Conservation (phyloP, 2,888 invertebrate genomes). For the Cyclophora punctaria region DNA sequence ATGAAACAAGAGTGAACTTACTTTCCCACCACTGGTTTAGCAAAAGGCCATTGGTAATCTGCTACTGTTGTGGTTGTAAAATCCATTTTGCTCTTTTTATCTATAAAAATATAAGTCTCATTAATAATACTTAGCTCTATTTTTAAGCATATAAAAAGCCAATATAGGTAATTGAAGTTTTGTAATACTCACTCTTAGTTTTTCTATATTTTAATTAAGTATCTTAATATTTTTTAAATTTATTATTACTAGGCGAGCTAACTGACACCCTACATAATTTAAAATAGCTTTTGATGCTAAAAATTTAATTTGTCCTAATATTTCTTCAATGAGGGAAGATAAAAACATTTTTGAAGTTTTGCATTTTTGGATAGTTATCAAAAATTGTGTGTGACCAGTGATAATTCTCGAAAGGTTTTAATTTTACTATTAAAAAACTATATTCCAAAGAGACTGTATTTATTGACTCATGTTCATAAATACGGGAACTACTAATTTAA, state of each 20-base stretch:
- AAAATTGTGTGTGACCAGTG: too few species aligned
- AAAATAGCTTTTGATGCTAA: slow-evolving; percentile 62
- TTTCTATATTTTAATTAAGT: slow-evolving; percentile 33
- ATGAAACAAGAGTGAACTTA: slow-evolving; percentile 26
- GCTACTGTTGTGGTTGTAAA: slow-evolving; percentile 64
- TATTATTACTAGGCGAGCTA: slow-evolving; percentile 58
- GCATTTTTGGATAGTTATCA: slow-evolving; percentile 21
- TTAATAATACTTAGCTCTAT: too few species aligned
- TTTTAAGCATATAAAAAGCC: too few species aligned
- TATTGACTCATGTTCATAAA: too few species aligned
- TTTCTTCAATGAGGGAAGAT: slow-evolving; percentile 71
- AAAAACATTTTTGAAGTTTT: slow-evolving; percentile 69
- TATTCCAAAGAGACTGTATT: too few species aligned
- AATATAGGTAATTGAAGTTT: too few species aligned
- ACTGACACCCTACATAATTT: slow-evolving; percentile 72
- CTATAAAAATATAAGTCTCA: too few species aligned
- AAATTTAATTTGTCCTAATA: slow-evolving; percentile 61
- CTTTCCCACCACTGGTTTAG: slow-evolving; percentile 73
- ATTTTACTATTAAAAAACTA: too few species aligned
- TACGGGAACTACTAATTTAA: too few species aligned
- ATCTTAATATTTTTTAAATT: slow-evolving; percentile 66
- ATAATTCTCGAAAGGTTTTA: too few species aligned
- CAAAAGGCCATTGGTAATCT: slow-evolving; percentile 77
- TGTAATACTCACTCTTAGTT: neutral
- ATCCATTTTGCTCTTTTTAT: slow-evolving; percentile 37